Base-by-base conservation (phyloP, 37 sponge, comb jelly and placozoan species). In the Aphrocallistes beatrix region DNA sequence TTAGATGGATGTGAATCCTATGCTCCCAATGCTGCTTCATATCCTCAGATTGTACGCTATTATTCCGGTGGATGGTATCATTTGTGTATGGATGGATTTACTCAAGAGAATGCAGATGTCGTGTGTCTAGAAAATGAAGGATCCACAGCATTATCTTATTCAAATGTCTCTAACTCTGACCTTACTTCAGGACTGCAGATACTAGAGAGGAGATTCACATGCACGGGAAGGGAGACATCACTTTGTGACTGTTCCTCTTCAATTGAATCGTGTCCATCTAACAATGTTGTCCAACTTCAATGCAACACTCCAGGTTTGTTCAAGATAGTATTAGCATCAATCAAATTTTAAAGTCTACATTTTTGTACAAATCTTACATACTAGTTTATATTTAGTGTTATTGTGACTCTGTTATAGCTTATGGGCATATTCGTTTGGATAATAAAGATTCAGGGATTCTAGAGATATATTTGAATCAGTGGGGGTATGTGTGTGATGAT, bases 1-100 rank as follows among this genome's bases (percentile, higher is more conserved):
- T 60, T 60, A 60, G 75, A 60, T 60, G 75, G 75, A 3, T 60
- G 75, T 60, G 75, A 60, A 60, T 60, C 75, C 3, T 60, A 60
- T 60, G 75, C 75, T 60, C 75, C 75, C 8, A 13, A 60, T 60
- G 75, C 75, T 28, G 75, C 8, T 25, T 60, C 8, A 19, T 60
- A 8, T 30, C 75, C 75, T 32, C 75, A 60, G 21, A 30, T 60
- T 60, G 75, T 60, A 3, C 75, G 75, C 75, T 60, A 60, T 60
- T 60, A 60, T 28, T 25, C 25, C 34, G 75, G n/a, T 6, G 34
- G 75, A 6, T 60, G 75, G 75, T 60, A 60, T 60, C n/a, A 60
- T 60, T 13, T 60, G 75, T 32, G 75, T 28, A 30, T 30, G 3
- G 34, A 21, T 60, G 75, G n/a, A 8, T 60, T 60, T 28, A 60